Conservation (phyloP, 2,888 invertebrate genomes). For the Monoplex corrugatus region DNA sequence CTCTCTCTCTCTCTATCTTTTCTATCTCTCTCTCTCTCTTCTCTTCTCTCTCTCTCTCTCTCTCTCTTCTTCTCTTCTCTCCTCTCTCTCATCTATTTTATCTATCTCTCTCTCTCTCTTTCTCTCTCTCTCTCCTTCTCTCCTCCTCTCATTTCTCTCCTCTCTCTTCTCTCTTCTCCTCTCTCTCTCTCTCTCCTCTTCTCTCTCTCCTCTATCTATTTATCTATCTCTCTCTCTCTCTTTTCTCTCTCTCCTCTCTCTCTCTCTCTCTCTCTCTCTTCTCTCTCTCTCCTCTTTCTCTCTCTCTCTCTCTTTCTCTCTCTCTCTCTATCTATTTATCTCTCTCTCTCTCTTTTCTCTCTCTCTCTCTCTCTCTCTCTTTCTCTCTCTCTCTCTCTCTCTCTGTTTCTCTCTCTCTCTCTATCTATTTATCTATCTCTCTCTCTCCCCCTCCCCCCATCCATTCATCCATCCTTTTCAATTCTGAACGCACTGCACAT, state of each 20-base stretch:
- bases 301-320: constrained; percentile 7
- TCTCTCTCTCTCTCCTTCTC: background rate
- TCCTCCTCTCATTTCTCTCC: background rate
- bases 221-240: background rate
- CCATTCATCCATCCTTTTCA: too few species aligned
- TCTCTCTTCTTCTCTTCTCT: background rate
- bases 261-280: background rate
- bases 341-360: background rate
- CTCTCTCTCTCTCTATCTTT: background rate
- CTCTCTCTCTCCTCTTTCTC: background rate
- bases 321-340: background rate
- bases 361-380: too few species aligned
- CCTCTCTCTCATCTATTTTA: background rate
- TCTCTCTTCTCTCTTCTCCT: background rate
- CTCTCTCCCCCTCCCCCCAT: too few species aligned
- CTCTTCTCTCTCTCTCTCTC: background rate
- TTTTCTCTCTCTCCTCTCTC: background rate
- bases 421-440: too few species aligned
- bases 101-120: background rate
- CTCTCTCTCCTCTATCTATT: background rate
- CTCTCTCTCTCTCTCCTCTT: background rate
- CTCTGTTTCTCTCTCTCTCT: too few species aligned
- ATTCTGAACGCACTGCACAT: too few species aligned
- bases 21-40: background rate
- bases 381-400: too few species aligned